phyloP scores from a whole-genome alignment of 2,888 invertebrate genomes.

The Brachyopa scutellaris region DNA sequence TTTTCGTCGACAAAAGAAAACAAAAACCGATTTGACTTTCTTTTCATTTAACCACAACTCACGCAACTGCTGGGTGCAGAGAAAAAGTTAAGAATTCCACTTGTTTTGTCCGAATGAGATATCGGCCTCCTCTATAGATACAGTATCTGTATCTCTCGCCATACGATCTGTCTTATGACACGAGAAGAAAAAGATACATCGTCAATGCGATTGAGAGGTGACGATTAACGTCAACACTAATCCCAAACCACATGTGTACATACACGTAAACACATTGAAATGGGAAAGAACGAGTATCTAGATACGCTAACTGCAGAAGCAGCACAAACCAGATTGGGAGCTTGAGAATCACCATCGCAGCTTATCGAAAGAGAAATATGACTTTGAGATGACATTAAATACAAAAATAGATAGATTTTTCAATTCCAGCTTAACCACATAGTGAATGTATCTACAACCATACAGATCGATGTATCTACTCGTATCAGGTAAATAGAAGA shows the following conservation, averaged over 20 bases:
- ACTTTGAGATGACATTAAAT: conserved; percentile 32
- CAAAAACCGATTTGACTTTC: conserved; percentile 50
- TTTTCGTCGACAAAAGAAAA: neutral
- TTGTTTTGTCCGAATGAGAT: conserved; percentile 13
- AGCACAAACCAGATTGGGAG: conserved; percentile 35
- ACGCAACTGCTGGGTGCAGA: neutral
- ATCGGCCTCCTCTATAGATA: too few relatives aligned
- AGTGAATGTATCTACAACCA: neutral
- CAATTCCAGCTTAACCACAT: neutral
- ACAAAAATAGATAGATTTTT: conserved; percentile 34
- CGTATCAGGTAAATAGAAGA: conserved; percentile 30
- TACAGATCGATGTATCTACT: neutral
- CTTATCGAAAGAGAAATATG: conserved; percentile 52
- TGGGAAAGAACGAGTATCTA: neutral
- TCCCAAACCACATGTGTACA: too few relatives aligned
- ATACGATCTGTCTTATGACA: neutral
- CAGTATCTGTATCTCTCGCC: too few relatives aligned
- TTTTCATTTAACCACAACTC: conserved; percentile 43
- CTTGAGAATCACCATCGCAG: neutral
- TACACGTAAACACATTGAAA: neutral
- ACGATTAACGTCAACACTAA: conserved; percentile 34
- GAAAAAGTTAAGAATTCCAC: conserved; percentile 24
- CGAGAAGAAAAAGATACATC: conserved; percentile 35
- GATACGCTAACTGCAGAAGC: neutral
- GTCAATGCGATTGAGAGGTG: conserved; percentile 44